A percentile compares a stretch with the other conserved stretches of the same genome.
Evolutionary conservation across 1,140 invertebrate genomes (phyloP).

Genomic region (Drosophila pseudoobscura): DNA sequence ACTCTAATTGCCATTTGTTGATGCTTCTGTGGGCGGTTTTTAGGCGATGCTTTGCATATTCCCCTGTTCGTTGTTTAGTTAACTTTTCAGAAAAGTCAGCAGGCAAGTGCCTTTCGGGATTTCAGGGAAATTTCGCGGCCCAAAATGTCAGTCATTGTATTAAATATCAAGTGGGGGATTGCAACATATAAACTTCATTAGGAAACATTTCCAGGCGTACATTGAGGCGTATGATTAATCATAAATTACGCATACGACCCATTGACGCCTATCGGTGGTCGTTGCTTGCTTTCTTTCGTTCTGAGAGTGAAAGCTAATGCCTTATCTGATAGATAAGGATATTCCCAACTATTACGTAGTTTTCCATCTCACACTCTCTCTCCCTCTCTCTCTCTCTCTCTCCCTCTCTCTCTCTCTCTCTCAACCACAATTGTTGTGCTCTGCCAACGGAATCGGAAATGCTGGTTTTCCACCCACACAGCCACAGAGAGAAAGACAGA

Average conservation of each 20-base stretch:
- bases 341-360: conserved; percentile 35
- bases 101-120: conserved; percentile 23
- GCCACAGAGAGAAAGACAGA: conserved; percentile 12
- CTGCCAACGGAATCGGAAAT: conserved; percentile 58
- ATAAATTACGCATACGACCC: conserved; percentile 61
- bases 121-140: conserved; percentile 30
- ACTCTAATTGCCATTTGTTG: conserved; percentile 61
- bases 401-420: conserved; percentile 8
- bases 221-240: conserved; percentile 51
- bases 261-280: conserved; percentile 33
- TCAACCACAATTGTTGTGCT: conserved; percentile 53
- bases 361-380: conserved; percentile 29
- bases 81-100: conserved; percentile 27
- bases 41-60: conserved; percentile 43
- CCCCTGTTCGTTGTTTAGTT: conserved; percentile 23
- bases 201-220: not conserved
- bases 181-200: not conserved
- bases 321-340: conserved; percentile 48
- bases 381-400: conserved; percentile 1
- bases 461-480: conserved; percentile 43
- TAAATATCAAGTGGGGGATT: too few species aligned
- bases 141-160: conserved; percentile 27
- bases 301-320: conserved; percentile 43
- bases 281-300: too few species aligned
- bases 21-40: conserved; percentile 37